Evolutionary conservation across 2,113 vertebrate genomes (phyloP).

Genomic region (Heliornis fulica): DNA sequence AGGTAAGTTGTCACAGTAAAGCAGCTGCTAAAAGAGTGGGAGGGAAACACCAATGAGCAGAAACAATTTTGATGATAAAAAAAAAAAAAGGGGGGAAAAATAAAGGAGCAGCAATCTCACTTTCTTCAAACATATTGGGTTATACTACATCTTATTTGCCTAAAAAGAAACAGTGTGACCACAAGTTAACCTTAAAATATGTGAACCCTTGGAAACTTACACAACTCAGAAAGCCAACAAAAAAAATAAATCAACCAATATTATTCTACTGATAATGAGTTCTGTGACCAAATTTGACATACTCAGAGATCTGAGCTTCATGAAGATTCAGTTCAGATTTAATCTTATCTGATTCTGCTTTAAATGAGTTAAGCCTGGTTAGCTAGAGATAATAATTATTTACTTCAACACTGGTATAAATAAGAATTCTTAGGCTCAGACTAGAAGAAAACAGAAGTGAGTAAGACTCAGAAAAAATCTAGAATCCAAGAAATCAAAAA

Average conservation of each 20-base stretch:
- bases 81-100: neutral
- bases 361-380: neutral
- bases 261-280: neutral
- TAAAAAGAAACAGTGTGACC: neutral
- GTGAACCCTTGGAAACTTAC: neutral
- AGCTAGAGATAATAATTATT: neutral
- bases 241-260: neutral
- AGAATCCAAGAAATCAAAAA: neutral
- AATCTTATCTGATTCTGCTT: conserved; percentile 25
- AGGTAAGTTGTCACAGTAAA: conserved; percentile 64
- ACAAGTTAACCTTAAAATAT: neutral
- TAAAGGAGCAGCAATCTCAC: neutral
- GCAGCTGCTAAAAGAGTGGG: conserved; percentile 52
- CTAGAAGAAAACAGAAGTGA: neutral
- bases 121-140: conserved; percentile 1
- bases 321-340: conserved; percentile 1
- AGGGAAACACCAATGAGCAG: conserved; percentile 14
- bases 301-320: neutral
- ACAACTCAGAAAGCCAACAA: neutral
- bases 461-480: neutral
- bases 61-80: conserved; percentile 31
- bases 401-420: neutral
- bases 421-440: neutral
- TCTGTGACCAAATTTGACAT: conserved; percentile 23
- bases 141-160: neutral